phyloP scores from a whole-genome alignment of 1,140 invertebrate species.

The Diorhabda carinulata region DNA sequence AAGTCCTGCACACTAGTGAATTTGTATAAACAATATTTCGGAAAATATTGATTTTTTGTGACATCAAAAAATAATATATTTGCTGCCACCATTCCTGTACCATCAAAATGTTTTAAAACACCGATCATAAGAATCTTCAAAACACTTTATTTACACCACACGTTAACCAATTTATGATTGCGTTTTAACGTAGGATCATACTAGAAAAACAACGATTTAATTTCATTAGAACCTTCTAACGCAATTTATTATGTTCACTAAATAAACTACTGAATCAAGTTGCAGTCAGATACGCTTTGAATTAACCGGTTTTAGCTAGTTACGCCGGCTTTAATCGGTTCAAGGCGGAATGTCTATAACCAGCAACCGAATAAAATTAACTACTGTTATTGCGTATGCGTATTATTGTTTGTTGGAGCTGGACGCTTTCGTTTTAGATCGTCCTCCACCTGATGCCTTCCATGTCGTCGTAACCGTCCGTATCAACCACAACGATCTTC shows the following conservation, averaged over 20 bases:
- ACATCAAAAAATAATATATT: conserved; percentile 11
- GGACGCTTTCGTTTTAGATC: no score
- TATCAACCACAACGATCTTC: no score
- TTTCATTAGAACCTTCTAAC: background rate
- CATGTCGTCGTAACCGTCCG: no score
- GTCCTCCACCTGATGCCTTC: no score
- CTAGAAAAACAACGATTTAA: background rate
- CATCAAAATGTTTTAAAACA: background rate
- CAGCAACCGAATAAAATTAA: conserved; percentile 14
- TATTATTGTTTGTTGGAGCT: conserved; percentile 5
- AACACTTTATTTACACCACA: conserved; percentile 13
- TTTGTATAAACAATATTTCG: conserved; percentile 2
- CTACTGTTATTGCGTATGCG: conserved; percentile 26
- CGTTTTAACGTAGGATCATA: conserved; percentile 1
- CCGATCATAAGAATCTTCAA: background rate
- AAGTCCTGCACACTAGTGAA: conserved; percentile 16
- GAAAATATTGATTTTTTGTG: conserved; percentile 7
- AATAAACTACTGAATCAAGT: background rate
- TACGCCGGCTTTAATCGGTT: conserved; percentile 45
- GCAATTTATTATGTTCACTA: background rate
- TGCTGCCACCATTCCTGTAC: conserved; percentile 37
- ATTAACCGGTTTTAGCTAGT: conserved; percentile 44
- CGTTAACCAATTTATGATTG: background rate
- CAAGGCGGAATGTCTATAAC: conserved; percentile 36
- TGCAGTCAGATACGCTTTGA: conserved; percentile 2